Percentiles rank a stretch among this genome's conserved stretches.
These are phyloP conservation scores for Paradisaea rubra DNA, from an alignment of 2,113 vertebrate genomes.

Conservation along the genomic window DNA sequence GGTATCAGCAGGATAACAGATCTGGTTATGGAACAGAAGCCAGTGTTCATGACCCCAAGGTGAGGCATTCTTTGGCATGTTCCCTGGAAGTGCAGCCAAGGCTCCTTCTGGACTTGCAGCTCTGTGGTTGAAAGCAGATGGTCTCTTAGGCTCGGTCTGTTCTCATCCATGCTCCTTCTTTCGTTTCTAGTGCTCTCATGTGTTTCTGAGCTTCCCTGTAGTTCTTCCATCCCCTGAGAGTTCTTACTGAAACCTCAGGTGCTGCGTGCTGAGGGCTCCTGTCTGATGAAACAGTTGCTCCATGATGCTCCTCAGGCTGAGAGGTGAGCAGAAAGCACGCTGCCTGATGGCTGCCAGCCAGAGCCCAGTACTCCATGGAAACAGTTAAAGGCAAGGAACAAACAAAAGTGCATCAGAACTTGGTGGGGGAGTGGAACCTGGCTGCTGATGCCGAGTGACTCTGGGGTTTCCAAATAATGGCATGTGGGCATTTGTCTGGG, in stretches of 20 bases:
- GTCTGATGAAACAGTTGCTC: constrained; percentile 37
- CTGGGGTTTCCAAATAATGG: not conserved
- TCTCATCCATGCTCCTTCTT: not conserved
- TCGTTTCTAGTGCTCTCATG: not conserved
- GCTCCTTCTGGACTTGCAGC: not conserved
- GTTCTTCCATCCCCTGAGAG: not conserved
- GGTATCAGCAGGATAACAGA: not conserved
- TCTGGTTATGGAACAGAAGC: not conserved
- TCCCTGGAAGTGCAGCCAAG: not conserved
- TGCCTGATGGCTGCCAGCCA: not conserved
- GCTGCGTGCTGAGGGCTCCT: not conserved
- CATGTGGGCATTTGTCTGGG: constrained; percentile 19
- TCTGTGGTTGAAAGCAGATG: not conserved
- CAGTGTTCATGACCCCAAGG: not conserved
- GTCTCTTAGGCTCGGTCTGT: not conserved
- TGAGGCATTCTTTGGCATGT: not conserved
- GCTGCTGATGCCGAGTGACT: not conserved
- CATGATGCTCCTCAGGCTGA: not conserved
- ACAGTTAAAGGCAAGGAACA: not conserved
- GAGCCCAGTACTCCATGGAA: not conserved
- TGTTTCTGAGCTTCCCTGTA: constrained; percentile 15
- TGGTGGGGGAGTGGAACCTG: not conserved
- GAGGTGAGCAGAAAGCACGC: not conserved
- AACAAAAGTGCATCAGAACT: not conserved
- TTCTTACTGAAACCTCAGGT: constrained; percentile 2